These are phyloP conservation scores for Actinopyga echinites DNA, from an alignment of 53 echinoderm and acorn worm genomes.

Conservation along the genomic window DNA sequence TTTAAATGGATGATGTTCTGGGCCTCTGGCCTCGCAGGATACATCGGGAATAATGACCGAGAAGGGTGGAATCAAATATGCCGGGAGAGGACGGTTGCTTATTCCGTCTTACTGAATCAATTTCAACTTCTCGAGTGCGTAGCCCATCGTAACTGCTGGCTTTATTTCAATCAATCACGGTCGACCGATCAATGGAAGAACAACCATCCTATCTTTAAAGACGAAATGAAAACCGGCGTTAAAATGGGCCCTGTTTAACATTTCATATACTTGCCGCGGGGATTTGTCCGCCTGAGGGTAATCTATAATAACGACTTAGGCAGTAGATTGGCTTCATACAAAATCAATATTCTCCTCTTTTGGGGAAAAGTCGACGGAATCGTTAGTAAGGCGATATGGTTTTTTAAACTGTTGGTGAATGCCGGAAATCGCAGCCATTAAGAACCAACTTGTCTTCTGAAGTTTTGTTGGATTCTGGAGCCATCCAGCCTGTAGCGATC, in stretches of 20 bases:
- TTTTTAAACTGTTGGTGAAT: constrained; percentile 20
- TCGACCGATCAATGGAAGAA: not conserved
- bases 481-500: constrained; percentile 12
- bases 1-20: too few species aligned
- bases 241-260: constrained; percentile 8
- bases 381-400: constrained; percentile 37
- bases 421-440: constrained; percentile 40
- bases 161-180: constrained; percentile 15
- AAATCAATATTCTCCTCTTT: constrained; percentile 30
- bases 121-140: constrained; percentile 24
- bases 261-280: constrained; percentile 23
- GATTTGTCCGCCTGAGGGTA: constrained; percentile 24
- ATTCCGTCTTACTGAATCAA: not conserved
- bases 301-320: constrained; percentile 18
- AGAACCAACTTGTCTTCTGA: constrained; percentile 14
- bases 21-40: constrained; percentile 12
- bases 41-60: constrained; percentile 22
- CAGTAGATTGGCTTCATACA: not conserved
- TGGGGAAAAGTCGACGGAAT: constrained; percentile 28
- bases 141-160: constrained; percentile 1
- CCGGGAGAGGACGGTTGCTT: too few species aligned
- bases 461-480: not conserved
- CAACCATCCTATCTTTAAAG: not conserved
- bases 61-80: too few species aligned
- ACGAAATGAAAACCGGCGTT: too few species aligned